Base-by-base conservation (phyloP, 2,888 invertebrate species). In the Hyalella azteca region DNA sequence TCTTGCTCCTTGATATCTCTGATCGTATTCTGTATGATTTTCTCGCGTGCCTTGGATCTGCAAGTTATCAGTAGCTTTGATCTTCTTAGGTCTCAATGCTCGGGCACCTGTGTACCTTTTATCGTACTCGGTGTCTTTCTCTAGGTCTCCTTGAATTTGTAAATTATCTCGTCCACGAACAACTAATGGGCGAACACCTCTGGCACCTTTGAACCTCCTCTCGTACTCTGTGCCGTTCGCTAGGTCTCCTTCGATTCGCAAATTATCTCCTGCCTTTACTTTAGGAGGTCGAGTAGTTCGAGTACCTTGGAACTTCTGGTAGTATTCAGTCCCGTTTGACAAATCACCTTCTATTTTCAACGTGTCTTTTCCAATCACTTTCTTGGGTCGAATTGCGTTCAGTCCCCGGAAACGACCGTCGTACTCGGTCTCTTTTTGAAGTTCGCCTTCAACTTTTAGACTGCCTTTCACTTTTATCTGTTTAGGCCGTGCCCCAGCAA, bases 401-500 rank as follows among this genome's bases (percentile, higher is more conserved):
- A 36, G n/a, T 36, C 36, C 66, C 15, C 66, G 50, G 48, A 78
- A 82, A 50, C 79, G 77, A 59, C 79, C 79, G 36, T 78, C 77
- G 39, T 75, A 77, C 41, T 84, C 84, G 15, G 78, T 82, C n/a
- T 45, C 40, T 60, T 81, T 79, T 9, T 79, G 79, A 36, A 84
- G 78, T 19, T 75, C 45, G 59, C 83, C 83, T 29, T 80, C 54
- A 19, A 83, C 39, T 41, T 79, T 13, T 19, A 83, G 39, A 41
- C 78, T 13, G 66, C 81, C 22, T 32, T 32, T 54, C 66, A 54
- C 11, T 78, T 78, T 41, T 79, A 81, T 22, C 78, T 66, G 32
- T 9, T 3, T 19, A 2, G 36, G 66, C 19, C 66, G 66, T 7
- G 39, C 15, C 36, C 48, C 59, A 39, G 49, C 73, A 26, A 79